Conservation (phyloP, 2,113 vertebrate species). For the Onychorhynchus coronatus region DNA sequence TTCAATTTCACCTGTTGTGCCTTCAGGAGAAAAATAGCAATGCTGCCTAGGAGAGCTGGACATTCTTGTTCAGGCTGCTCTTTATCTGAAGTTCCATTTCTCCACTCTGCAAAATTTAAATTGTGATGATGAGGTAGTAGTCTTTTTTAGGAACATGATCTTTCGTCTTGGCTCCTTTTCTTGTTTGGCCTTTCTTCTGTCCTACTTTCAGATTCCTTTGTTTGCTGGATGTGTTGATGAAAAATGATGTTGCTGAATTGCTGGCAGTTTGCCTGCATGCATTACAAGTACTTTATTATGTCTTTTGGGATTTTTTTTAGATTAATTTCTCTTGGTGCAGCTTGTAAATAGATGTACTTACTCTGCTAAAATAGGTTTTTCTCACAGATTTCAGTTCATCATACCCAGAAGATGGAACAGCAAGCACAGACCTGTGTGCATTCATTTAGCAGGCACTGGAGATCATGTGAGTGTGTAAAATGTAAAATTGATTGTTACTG, state of each 20-base stretch:
- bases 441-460: slow-evolving; percentile 96
- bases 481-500: neutral
- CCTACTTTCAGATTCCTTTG: slow-evolving; percentile 13
- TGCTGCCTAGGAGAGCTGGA: neutral
- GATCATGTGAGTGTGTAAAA: slow-evolving; percentile 86
- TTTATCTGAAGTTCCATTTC: slow-evolving; percentile 8
- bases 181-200: neutral
- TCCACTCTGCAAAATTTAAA: neutral
- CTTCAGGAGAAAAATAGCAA: neutral
- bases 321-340: neutral
- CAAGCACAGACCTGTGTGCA: slow-evolving; percentile 89
- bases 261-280: neutral
- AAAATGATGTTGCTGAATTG: neutral
- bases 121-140: slow-evolving; percentile 28
- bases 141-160: slow-evolving; percentile 31
- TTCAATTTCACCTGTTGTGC: neutral
- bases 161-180: slow-evolving; percentile 8
- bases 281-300: neutral
- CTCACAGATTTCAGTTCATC: slow-evolving; percentile 91
- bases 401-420: slow-evolving; percentile 89
- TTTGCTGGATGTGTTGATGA: slow-evolving; percentile 24
- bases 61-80: neutral
- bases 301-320: neutral
- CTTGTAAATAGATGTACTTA: neutral
- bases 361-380: neutral